Evolutionary conservation across 2,888 invertebrate genomes (phyloP).

Genomic region (Tetropium fuscum): DNA sequence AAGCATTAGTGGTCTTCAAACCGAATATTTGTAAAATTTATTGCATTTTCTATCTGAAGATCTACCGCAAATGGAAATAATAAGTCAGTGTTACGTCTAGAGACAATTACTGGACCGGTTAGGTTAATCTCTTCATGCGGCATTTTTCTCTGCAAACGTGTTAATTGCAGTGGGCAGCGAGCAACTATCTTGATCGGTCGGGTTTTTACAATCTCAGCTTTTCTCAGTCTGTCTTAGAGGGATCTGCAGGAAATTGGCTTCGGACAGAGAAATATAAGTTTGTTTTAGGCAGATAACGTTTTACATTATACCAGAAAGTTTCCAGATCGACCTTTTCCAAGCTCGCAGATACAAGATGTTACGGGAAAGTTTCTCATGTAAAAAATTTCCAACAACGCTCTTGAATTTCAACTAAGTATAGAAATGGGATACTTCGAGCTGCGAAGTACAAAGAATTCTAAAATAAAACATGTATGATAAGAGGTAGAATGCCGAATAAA

Average conservation of each 20-base stretch:
- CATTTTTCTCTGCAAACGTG: slow-evolving; percentile 48
- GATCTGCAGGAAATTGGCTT: slow-evolving; percentile 56
- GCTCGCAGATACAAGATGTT: slow-evolving; percentile 55
- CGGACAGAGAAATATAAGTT: slow-evolving; percentile 60
- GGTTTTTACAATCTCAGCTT: slow-evolving; percentile 57
- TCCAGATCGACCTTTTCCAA: slow-evolving; percentile 49
- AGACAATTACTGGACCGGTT: slow-evolving; percentile 40
- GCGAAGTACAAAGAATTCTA: slow-evolving; percentile 38
- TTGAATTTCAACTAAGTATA: slow-evolving; percentile 51
- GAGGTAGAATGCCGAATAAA: slow-evolving; percentile 16
- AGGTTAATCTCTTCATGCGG: slow-evolving; percentile 39
- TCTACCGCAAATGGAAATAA: slow-evolving; percentile 44
- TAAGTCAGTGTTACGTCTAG: slow-evolving; percentile 38
- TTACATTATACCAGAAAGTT: slow-evolving; percentile 57
- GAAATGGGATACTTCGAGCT: slow-evolving; percentile 38
- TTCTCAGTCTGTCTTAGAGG: slow-evolving; percentile 51
- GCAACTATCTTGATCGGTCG: slow-evolving; percentile 55
- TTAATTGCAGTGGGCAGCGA: slow-evolving; percentile 56
- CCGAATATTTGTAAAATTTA: slow-evolving; percentile 49
- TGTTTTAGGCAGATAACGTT: slow-evolving; percentile 58
- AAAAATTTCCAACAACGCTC: slow-evolving; percentile 55
- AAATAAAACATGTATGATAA: slow-evolving; percentile 41
- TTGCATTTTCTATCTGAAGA: slow-evolving; percentile 34
- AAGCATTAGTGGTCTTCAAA: no score
- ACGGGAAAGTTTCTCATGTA: slow-evolving; percentile 53